A percentile compares a stretch with the other conserved stretches of the same genome.
Evolutionary conservation across 2,797 vertebrate genomes (phyloP).

Genomic region (Merluccius polli): DNA sequence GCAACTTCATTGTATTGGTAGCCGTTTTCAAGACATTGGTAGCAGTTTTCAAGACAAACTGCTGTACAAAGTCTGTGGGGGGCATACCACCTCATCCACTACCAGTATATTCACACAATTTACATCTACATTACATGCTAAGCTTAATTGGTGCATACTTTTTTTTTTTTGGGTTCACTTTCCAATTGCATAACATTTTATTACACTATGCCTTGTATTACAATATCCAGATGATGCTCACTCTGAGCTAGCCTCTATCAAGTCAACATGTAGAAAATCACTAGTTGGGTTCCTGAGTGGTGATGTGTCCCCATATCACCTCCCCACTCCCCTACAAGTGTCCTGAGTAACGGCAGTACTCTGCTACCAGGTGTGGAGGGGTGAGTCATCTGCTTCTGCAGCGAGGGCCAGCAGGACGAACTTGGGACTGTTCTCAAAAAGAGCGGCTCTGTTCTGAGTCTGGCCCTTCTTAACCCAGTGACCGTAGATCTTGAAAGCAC

Average conservation of each 20-base stretch:
- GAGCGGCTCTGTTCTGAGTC: conserved; percentile 92
- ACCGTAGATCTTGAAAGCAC: conserved; percentile 93
- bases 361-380: conserved; percentile 56
- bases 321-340: background rate
- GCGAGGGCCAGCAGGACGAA: conserved; percentile 83
- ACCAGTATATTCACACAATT: background rate
- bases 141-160: too few species aligned
- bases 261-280: background rate
- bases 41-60: conserved; percentile 39
- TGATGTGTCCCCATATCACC: background rate
- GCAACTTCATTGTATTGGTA: background rate
- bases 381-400: conserved; percentile 65
- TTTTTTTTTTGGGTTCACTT: background rate
- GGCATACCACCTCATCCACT: conserved; percentile 67
- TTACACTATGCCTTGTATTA: background rate
- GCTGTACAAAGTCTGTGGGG: too few species aligned
- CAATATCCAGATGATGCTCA: background rate
- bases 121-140: too few species aligned
- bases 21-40: conserved; percentile 38
- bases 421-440: conserved; percentile 97
- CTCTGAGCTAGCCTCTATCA: background rate
- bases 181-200: background rate
- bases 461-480: conserved; percentile 99
- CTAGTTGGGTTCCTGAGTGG: background rate
- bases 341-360: background rate